Percentiles rank a stretch among this genome's conserved stretches.
These are phyloP conservation scores for Rhabditophanes sp. DNA, from an alignment of 2,888 invertebrate species.

Conservation along the genomic window DNA sequence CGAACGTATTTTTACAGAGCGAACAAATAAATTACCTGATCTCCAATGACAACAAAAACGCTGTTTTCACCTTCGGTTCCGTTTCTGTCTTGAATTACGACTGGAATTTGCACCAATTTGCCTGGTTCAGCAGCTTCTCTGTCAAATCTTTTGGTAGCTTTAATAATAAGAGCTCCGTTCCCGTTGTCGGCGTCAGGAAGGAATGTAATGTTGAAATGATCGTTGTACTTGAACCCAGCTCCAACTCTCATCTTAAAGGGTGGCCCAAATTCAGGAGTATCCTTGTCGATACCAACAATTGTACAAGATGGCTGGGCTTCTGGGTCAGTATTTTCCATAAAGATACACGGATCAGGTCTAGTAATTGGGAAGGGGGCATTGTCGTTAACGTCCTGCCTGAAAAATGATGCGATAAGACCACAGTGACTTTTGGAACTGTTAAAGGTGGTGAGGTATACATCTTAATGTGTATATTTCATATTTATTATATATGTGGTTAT, in stretches of 20 bases:
- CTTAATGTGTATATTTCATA: too few relatives aligned
- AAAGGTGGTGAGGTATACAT: too few relatives aligned
- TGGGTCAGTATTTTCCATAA: slow-evolving; percentile 78
- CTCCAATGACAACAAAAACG: slow-evolving; percentile 70
- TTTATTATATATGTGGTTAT: too few relatives aligned
- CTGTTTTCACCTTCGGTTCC: slow-evolving; percentile 48
- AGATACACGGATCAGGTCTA: slow-evolving; percentile 72
- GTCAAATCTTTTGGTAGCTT: slow-evolving; percentile 55
- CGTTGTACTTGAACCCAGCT: slow-evolving; percentile 44
- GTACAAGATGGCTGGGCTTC: slow-evolving; percentile 46
- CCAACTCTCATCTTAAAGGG: slow-evolving; percentile 59
- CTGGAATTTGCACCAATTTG: slow-evolving; percentile 71
- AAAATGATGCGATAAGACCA: too few relatives aligned
- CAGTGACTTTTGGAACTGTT: too few relatives aligned
- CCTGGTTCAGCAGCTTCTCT: slow-evolving; percentile 31
- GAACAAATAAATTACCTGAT: slow-evolving; percentile 51
- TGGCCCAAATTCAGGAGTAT: slow-evolving; percentile 70
- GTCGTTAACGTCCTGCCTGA: slow-evolving; percentile 77
- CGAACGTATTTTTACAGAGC: slow-evolving; percentile 4
- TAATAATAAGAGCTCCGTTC: slow-evolving; percentile 92
- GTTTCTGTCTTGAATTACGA: slow-evolving; percentile 89
- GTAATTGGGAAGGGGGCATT: slow-evolving; percentile 76
- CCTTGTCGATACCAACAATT: slow-evolving; percentile 36
- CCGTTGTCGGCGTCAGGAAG: slow-evolving; percentile 92
- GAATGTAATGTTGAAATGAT: slow-evolving; percentile 87